Conservation (phyloP, 1,140 invertebrate species). For the Platyura marginata region DNA sequence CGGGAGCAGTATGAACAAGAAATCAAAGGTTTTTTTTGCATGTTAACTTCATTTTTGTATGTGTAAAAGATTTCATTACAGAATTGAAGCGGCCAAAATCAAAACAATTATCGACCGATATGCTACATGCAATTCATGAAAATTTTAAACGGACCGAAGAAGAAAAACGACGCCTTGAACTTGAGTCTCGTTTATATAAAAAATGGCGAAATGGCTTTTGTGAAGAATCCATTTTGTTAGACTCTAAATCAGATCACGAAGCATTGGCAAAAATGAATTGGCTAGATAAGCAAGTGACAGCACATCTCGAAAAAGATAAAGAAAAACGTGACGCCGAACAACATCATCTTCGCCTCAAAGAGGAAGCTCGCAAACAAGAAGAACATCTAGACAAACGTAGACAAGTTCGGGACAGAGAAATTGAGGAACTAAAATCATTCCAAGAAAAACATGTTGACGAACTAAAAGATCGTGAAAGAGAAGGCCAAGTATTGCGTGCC, state of each 20-base stretch:
- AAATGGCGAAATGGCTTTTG: conserved; percentile 24
- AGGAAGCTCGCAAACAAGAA: conserved; percentile 16
- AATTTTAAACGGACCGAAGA: conserved; percentile 18
- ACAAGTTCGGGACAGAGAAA: conserved; percentile 15
- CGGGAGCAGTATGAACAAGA: conserved; percentile 15
- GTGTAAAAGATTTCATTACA: neutral
- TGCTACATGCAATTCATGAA: conserved; percentile 11
- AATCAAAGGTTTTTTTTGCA: neutral
- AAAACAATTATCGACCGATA: conserved; percentile 8
- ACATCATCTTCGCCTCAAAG: conserved; percentile 21
- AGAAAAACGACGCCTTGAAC: conserved; percentile 25
- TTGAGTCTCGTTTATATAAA: conserved; percentile 29
- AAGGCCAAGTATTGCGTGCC: conserved; percentile 14
- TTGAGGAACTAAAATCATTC: conserved; percentile 13
- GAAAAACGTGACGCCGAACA: conserved; percentile 19
- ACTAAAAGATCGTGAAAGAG: conserved; percentile 13
- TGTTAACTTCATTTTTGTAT: neutral
- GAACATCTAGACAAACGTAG: conserved; percentile 15
- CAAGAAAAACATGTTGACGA: conserved; percentile 17
- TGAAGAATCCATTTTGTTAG: conserved; percentile 20
- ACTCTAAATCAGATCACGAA: conserved; percentile 17
- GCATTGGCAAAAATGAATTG: conserved; percentile 29
- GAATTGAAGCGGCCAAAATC: conserved; percentile 5
- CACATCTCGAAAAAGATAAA: conserved; percentile 23
- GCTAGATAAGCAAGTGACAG: conserved; percentile 24